Base-by-base conservation (phyloP, 2,888 invertebrate species). In the Amphipyra tragopoginis region DNA sequence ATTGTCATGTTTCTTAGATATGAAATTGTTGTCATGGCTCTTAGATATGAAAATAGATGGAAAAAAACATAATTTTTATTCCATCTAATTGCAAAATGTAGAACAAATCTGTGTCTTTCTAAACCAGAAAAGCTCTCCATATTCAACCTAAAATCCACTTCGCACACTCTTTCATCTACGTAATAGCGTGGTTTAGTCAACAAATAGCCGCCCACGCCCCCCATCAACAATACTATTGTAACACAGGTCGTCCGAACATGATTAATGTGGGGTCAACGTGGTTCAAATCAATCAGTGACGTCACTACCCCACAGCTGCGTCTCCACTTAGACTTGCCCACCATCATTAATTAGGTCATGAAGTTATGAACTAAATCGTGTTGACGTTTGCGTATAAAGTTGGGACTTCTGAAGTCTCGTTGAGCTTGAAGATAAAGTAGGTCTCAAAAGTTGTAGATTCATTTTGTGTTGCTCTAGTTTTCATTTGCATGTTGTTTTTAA, bases 281-380 rank as follows among this genome's bases (percentile, higher is more conserved):
- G 77, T 81, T 79, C 80, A 79, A 87, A 89, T 90, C 89, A 88
- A 90, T 89, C 90, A 88, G 78, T 85, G 82, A 80, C 85, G 86
- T 85, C 85, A 84, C 74, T 21, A 62, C 63, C 52, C 73, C 75
- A 77, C 82, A 84, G 83, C 83, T 86, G 86, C 71, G 77, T 69
- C 75, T 79, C 51, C 47, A 75, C 82, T 79, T 80, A 74, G 79
- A 79, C 75, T 82, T 76, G 72, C 36, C 29, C 29, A 29, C 29
- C 52, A 38, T 52, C 43, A 70, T 69, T 72, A 69, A 69, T 57
- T 55, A 55, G 50, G 34, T 29, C 50, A 40, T 59, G 50, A 55
- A 59, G 33, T 56, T 50, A 50, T n/a, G 13, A 47, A 51, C n/a
- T 33, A 11, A 29, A 7, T 29, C 7, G 29, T 29, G 29, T 29